Conservation (phyloP, 64 coral and sea anemone genomes). For the Montipora capricornis region DNA sequence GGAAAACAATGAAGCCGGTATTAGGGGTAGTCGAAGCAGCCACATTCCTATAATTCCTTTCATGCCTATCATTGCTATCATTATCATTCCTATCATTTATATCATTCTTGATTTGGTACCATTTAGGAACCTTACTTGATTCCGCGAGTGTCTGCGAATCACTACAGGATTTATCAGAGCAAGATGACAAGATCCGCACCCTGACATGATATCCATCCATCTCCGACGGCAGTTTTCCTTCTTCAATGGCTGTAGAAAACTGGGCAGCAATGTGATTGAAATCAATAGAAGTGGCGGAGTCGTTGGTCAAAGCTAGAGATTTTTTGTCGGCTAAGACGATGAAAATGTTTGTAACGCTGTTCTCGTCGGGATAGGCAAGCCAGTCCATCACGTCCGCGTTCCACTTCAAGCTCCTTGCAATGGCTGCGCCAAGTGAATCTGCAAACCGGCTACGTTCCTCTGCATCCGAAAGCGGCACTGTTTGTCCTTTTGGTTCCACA, state of each 20-base stretch:
- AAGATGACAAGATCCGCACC: conserved; percentile 42
- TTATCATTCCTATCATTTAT: neutral
- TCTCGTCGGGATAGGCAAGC: conserved; percentile 17
- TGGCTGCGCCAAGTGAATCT: conserved; percentile 42
- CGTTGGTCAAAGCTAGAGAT: too few relatives aligned
- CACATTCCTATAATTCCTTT: too few relatives aligned
- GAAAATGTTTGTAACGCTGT: neutral
- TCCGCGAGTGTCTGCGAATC: neutral
- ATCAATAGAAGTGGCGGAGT: too few relatives aligned
- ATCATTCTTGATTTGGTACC: neutral
- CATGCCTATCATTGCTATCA: too few relatives aligned
- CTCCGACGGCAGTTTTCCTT: neutral
- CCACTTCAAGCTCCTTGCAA: conserved; percentile 51
- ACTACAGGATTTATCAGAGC: conserved; percentile 47
- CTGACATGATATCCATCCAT: conserved; percentile 64
- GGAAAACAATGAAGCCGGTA: too few relatives aligned
- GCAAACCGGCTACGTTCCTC: conserved; percentile 50
- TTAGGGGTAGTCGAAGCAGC: too few relatives aligned
- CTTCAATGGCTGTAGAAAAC: too few relatives aligned
- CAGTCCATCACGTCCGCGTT: conserved; percentile 64
- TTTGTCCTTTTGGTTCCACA: neutral
- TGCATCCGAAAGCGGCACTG: conserved; percentile 6
- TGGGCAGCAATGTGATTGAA: too few relatives aligned
- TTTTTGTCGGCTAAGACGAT: conserved; percentile 29
- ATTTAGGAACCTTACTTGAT: conserved; percentile 15